A percentile compares a stretch with the other conserved stretches of the same genome.
Conservation (phyloP, 1,140 invertebrate species). For the Drosophila nigromelanica region DNA sequence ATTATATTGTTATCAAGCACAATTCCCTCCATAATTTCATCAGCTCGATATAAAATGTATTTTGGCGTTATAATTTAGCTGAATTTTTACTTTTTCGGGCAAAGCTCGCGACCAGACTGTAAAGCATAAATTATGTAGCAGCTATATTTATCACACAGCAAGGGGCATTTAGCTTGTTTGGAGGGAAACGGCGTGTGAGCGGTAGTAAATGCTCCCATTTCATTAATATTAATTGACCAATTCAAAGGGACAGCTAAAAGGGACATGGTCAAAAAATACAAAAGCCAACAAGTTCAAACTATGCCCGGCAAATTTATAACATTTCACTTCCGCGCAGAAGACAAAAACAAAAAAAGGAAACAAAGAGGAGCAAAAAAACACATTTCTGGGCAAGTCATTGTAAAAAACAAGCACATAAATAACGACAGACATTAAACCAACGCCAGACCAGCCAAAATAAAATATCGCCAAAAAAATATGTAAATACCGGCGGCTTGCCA, state of each 20-base stretch:
- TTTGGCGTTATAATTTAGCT: slow-evolving; percentile 19
- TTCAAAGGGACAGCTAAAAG: slow-evolving; percentile 57
- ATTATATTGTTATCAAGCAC: slow-evolving; percentile 57
- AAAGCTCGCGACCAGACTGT: slow-evolving; percentile 12
- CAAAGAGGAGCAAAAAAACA: neutral
- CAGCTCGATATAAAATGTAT: slow-evolving; percentile 19
- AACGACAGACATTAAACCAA: slow-evolving; percentile 30
- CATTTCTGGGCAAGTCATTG: neutral
- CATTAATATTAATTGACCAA: slow-evolving; percentile 82
- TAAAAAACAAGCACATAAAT: slow-evolving; percentile 34
- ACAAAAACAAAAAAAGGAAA: neutral
- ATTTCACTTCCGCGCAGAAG: slow-evolving; percentile 15
- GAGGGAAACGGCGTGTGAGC: neutral
- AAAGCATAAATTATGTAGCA: slow-evolving; percentile 52
- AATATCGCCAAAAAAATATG: slow-evolving; percentile 54
- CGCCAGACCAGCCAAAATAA: slow-evolving; percentile 29
- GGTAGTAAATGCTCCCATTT: slow-evolving; percentile 41
- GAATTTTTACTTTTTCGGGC: slow-evolving; percentile 28
- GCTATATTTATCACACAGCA: slow-evolving; percentile 27
- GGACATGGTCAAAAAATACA: slow-evolving; percentile 37
- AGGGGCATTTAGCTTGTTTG: slow-evolving; percentile 13
- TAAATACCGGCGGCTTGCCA: slow-evolving; percentile 49
- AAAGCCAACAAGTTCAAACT: slow-evolving; percentile 55
- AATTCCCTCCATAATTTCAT: slow-evolving; percentile 1
- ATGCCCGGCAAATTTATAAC: slow-evolving; percentile 49